Evolutionary conservation across 1,140 invertebrate genomes (phyloP), one percentile per base, ranked within the genome.

Genomic region (Venturia canescens): DNA sequence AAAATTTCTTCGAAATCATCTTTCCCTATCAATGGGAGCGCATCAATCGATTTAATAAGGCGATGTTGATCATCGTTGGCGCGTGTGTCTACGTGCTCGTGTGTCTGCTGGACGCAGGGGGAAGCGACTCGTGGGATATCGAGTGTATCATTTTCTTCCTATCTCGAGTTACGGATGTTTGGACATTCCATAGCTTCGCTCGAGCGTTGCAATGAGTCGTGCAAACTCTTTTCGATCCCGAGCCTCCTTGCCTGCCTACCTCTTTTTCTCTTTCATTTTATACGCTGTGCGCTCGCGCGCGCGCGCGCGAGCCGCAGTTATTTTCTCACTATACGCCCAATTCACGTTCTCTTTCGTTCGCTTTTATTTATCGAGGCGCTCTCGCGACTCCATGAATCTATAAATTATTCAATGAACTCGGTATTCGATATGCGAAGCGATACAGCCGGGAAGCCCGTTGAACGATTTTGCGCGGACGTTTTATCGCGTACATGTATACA

Each of bases 151-250:
- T 74, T 74, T 50, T 53, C 71, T 31, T 31, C 60, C n/a, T 71
- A 48, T 48, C 11, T 53, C 71, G 44, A 57, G 29, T 83, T 83
- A 83, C 82, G 82, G 82, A 80, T 83, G 82, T 83, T 83, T 83
- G 82, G 82, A 83, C 82, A 83, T 83, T 83, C 82, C 79, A 53
- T 31, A 29, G 34, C 38, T 66, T 79, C 79, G 63, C 23, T 78
- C 50, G 70, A 79, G 70, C 77, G 63, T 80, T 78, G 66, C 34
- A 66, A 75, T 29, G 29, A 79, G 77, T 81, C 82, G 76, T 79
- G 80, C 76, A 74, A 9, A 60, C 67, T n/a, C n/a, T 53, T 67
- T 75, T 78, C n/a, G 67, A 78, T 81, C 80, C 67, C 53, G 75
- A 23, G 23, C 31, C 69, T 48, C 21, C 1, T 34, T 63, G 21